Evolutionary conservation across 2,797 vertebrate species (phyloP).

Genomic region (Echeneis naucrates): DNA sequence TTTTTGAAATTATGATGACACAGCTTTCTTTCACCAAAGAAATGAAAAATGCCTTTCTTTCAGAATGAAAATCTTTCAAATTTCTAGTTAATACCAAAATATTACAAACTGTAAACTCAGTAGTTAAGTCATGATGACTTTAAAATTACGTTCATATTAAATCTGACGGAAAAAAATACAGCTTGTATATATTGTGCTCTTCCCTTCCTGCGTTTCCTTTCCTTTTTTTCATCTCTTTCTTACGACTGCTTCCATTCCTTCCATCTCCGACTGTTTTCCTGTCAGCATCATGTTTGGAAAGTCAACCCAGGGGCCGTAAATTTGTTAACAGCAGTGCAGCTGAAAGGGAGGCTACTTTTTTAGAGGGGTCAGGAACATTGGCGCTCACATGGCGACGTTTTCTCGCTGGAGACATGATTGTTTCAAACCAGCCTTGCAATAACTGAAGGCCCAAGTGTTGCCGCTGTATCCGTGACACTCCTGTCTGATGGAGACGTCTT

Average conservation of each 20-base stretch:
- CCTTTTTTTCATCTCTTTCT: conserved; percentile 45
- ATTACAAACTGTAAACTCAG: background rate
- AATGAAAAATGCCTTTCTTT: background rate
- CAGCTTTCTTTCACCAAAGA: background rate
- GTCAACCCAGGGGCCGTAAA: conserved; percentile 78
- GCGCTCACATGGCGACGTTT: conserved; percentile 64
- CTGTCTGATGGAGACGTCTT: conserved; percentile 46
- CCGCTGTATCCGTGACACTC: conserved; percentile 36
- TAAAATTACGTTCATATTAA: background rate
- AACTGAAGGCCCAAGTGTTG: conserved; percentile 44
- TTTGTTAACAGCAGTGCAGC: conserved; percentile 75
- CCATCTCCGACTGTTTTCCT: conserved; percentile 70
- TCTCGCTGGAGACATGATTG: conserved; percentile 76
- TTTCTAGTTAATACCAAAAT: background rate
- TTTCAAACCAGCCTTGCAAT: conserved; percentile 85
- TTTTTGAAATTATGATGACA: background rate
- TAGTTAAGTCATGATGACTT: background rate
- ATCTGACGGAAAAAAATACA: background rate
- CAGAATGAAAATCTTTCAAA: background rate
- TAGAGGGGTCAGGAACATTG: conserved; percentile 69
- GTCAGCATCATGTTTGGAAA: conserved; percentile 78
- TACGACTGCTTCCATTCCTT: conserved; percentile 43
- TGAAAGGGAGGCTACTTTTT: conserved; percentile 75
- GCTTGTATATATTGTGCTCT: no score
- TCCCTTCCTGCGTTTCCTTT: conserved; percentile 10